Percentiles rank a stretch among this genome's conserved stretches.
Evolutionary conservation across 2,888 invertebrate genomes (phyloP).

Genomic region (Athalia circularis): DNA sequence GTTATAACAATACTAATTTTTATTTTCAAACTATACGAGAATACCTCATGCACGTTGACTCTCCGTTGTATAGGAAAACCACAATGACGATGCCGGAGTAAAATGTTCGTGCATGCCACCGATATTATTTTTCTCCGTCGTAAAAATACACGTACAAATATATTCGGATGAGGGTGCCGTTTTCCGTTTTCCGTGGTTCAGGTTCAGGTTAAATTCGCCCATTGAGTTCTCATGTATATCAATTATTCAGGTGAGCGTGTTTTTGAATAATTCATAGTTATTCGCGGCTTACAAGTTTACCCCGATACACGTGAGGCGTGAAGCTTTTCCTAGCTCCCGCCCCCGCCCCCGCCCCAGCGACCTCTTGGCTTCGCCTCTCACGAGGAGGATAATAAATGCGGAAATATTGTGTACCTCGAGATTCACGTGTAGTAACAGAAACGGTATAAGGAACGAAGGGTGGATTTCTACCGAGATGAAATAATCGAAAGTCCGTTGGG

Average conservation of each 20-base stretch:
- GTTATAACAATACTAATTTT: too few relatives aligned
- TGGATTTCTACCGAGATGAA: too few relatives aligned
- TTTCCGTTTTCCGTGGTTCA: not conserved
- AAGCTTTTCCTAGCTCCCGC: not conserved
- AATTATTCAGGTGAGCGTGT: constrained; percentile 64
- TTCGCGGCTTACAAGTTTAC: constrained; percentile 59
- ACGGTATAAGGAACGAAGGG: too few relatives aligned
- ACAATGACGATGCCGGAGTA: not conserved
- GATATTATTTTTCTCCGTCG: not conserved
- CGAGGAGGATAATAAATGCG: constrained; percentile 3
- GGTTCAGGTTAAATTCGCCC: constrained; percentile 35
- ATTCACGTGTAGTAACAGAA: not conserved
- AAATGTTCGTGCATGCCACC: not conserved
- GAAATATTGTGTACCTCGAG: not conserved
- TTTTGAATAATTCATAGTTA: constrained; percentile 64
- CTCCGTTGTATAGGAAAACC: too few relatives aligned
- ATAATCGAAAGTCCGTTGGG: not conserved
- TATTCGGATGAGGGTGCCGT: not conserved
- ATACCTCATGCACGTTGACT: too few relatives aligned
- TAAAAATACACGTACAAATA: constrained; percentile 7
- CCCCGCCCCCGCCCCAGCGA: not conserved
- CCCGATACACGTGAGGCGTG: constrained; percentile 50
- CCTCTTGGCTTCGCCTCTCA: not conserved
- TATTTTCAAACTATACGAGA: too few relatives aligned
- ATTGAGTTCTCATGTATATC: constrained; percentile 60